Evolutionary conservation across 2,113 vertebrate genomes (phyloP).

Genomic region (Ctenomys sociabilis): DNA sequence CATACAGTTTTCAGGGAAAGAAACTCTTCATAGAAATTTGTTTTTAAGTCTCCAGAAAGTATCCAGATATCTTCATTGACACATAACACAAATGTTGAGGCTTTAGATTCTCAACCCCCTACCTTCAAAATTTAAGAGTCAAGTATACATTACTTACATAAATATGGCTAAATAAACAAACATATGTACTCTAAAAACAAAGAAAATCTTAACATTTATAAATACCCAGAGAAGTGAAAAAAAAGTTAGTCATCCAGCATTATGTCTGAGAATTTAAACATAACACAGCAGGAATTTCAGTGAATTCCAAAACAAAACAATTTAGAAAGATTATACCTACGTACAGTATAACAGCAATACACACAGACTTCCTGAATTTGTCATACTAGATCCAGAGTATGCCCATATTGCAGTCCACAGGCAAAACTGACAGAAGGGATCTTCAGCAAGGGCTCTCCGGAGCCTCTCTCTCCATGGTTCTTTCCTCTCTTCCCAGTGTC

Average conservation of each 20-base stretch:
- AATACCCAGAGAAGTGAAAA: slow-evolving; percentile 38
- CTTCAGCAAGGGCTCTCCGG: neutral
- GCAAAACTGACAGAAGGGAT: neutral
- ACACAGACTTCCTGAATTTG: slow-evolving; percentile 38
- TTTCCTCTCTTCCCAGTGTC: neutral
- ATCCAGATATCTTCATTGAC: slow-evolving; percentile 45
- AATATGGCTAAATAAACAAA: slow-evolving; percentile 68
- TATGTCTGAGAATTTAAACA: slow-evolving; percentile 45
- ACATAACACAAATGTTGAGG: slow-evolving; percentile 32
- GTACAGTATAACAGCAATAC: neutral
- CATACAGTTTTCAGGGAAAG: slow-evolving; percentile 10
- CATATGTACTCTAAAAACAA: slow-evolving; percentile 37
- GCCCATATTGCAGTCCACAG: neutral
- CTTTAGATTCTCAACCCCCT: neutral
- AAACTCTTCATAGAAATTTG: slow-evolving; percentile 26
- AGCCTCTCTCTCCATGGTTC: neutral
- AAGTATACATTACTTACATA: slow-evolving; percentile 24
- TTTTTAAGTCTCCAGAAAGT: neutral
- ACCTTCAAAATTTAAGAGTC: slow-evolving; percentile 19
- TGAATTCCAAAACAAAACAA: slow-evolving; percentile 62
- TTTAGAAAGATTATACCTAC: slow-evolving; percentile 33
- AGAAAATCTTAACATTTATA: slow-evolving; percentile 48
- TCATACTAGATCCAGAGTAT: neutral
- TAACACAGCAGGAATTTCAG: neutral
- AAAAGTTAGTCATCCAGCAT: slow-evolving; percentile 35